Percentiles rank a stretch among this genome's conserved stretches.
Evolutionary conservation across 2,113 vertebrate species (phyloP).

Genomic region (Sciurus niger): DNA sequence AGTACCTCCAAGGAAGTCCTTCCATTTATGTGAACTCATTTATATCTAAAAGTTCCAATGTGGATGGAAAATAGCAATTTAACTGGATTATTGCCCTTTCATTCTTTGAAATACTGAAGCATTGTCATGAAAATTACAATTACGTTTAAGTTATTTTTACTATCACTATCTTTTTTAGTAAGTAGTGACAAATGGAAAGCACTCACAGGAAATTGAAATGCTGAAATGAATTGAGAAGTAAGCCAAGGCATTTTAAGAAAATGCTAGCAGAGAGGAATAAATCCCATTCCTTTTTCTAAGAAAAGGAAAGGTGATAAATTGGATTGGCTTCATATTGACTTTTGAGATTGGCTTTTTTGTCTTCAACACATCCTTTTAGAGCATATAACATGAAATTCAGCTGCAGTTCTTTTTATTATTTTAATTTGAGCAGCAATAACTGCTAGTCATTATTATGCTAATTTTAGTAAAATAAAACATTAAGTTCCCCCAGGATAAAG

Average conservation of each 20-base stretch:
- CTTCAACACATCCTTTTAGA: conserved; percentile 22
- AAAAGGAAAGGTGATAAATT: conserved; percentile 51
- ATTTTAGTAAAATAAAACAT: conserved; percentile 61
- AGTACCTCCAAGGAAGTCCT: neutral
- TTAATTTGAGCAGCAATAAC: conserved; percentile 52
- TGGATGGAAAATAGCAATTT: conserved; percentile 57
- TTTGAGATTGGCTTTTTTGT: conserved; percentile 42
- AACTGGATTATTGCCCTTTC: conserved; percentile 39
- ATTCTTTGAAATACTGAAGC: conserved; percentile 36
- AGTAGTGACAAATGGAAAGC: conserved; percentile 64
- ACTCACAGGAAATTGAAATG: conserved; percentile 60
- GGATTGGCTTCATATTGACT: neutral
- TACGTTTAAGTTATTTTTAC: conserved; percentile 61
- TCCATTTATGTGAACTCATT: conserved; percentile 42
- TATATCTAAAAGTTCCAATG: conserved; percentile 41
- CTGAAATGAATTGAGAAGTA: conserved; percentile 64
- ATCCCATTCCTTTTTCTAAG: conserved; percentile 43
- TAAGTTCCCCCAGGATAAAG: conserved; percentile 9
- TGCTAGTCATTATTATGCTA: conserved; percentile 14
- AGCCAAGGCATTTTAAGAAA: conserved; percentile 61
- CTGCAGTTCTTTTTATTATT: conserved; percentile 40
- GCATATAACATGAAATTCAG: conserved; percentile 3
- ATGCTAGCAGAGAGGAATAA: conserved; percentile 61
- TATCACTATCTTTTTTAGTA: conserved; percentile 54
- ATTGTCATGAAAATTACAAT: conserved; percentile 50